Conservation (phyloP, 1,140 invertebrate genomes). For the Pomacea maculata region DNA sequence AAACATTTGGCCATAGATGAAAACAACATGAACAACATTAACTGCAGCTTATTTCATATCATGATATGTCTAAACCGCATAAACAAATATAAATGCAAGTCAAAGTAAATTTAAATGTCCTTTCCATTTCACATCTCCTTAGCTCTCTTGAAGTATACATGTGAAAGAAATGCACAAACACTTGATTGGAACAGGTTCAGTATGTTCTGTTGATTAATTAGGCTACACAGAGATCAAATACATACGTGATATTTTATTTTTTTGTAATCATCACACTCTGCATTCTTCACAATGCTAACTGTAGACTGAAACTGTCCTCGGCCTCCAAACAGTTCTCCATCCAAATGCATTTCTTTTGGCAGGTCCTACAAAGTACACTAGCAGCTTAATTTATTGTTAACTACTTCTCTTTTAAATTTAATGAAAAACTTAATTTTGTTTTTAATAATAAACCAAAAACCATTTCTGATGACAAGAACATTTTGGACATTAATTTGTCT, state of each 20-base stretch:
- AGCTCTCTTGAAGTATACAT: neutral
- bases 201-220: neutral
- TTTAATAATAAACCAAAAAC: neutral
- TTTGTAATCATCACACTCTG: constrained; percentile 53
- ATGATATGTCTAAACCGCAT: no score
- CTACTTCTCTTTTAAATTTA: neutral
- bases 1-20: neutral
- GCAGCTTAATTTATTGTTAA: no score
- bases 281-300: constrained; percentile 60
- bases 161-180: neutral
- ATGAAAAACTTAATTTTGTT: neutral
- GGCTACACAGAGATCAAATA: neutral
- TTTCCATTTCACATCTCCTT: neutral
- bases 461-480: neutral
- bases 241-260: constrained; percentile 57
- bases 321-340: constrained; percentile 59
- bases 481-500: neutral
- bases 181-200: no score
- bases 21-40: neutral
- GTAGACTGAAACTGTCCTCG: constrained; percentile 59
- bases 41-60: neutral
- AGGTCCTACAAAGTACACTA: constrained; percentile 40
- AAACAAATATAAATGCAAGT: neutral
- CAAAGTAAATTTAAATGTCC: neutral
- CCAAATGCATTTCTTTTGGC: constrained; percentile 54